phyloP scores from a whole-genome alignment of 2,888 invertebrate species.

The Parnassius mnemosyne region DNA sequence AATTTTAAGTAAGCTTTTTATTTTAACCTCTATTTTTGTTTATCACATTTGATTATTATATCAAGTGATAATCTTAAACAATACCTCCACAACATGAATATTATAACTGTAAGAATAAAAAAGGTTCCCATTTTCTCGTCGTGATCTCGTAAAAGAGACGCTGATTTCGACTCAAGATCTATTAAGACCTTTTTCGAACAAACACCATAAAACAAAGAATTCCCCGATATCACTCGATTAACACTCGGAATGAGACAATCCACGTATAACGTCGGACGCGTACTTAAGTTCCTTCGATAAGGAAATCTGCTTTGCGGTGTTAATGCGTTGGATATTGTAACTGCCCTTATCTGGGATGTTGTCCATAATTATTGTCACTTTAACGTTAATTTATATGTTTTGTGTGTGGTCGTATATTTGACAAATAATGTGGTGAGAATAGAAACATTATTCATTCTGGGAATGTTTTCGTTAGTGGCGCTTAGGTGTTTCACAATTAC shows the following conservation, averaged over 20 bases:
- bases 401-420: conserved; percentile 39
- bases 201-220: conserved; percentile 35
- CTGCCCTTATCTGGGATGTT: conserved; percentile 30
- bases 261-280: conserved; percentile 9
- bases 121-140: not conserved
- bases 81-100: not conserved
- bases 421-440: conserved; percentile 27
- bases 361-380: conserved; percentile 42
- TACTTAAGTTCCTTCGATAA: conserved; percentile 22
- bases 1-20: no score
- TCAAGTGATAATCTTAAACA: not conserved
- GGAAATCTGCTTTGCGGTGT: conserved; percentile 6
- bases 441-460: conserved; percentile 18
- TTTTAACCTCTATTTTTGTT: no score
- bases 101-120: conserved; percentile 20
- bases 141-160: not conserved
- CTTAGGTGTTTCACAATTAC: not conserved
- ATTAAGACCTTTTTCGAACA: conserved; percentile 27
- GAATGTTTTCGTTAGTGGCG: not conserved
- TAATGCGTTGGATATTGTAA: conserved; percentile 30
- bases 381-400: conserved; percentile 34
- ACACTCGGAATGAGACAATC: conserved; percentile 32
- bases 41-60: no score
- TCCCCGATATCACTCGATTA: conserved; percentile 35
- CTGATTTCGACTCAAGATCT: conserved; percentile 6